Percentiles rank a stretch among this genome's conserved stretches.
phyloP scores from a whole-genome alignment of 2,888 invertebrate species.

The Galerucella calmariensis region DNA sequence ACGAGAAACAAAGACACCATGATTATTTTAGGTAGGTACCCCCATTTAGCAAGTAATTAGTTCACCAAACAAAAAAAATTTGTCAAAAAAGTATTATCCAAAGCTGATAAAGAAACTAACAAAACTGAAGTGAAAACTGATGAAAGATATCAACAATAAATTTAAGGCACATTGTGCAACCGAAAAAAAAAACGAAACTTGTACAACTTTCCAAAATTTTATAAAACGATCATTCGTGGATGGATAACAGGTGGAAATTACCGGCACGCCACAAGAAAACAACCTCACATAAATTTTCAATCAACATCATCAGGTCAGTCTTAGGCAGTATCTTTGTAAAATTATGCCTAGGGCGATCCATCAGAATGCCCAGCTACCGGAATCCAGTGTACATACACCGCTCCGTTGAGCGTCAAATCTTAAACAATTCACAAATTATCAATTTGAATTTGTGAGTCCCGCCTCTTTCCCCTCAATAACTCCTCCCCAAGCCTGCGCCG shows the following conservation, averaged over 20 bases:
- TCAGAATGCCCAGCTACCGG: conserved; percentile 56
- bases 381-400: conserved; percentile 54
- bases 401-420: conserved; percentile 64
- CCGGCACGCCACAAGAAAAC: conserved; percentile 18
- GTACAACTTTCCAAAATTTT: background rate
- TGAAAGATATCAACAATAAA: no score
- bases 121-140: no score
- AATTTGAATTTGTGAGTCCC: conserved; percentile 62
- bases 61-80: no score
- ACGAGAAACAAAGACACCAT: no score
- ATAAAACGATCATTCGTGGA: background rate
- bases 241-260: conserved; percentile 25
- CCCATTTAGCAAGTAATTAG: no score
- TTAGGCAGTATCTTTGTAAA: conserved; percentile 26
- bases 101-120: no score
- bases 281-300: conserved; percentile 27
- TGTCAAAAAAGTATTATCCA: no score
- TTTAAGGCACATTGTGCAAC: no score
- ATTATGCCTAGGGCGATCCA: conserved; percentile 51
- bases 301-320: conserved; percentile 27
- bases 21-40: no score
- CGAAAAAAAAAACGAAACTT: background rate
- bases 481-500: conserved; percentile 64
- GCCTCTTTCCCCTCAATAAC: conserved; percentile 60
- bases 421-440: conserved; percentile 67